A percentile compares a stretch with the other conserved stretches of the same genome.
Evolutionary conservation across 2,888 invertebrate species (phyloP).

Genomic region (Drosophila diplacantha): DNA sequence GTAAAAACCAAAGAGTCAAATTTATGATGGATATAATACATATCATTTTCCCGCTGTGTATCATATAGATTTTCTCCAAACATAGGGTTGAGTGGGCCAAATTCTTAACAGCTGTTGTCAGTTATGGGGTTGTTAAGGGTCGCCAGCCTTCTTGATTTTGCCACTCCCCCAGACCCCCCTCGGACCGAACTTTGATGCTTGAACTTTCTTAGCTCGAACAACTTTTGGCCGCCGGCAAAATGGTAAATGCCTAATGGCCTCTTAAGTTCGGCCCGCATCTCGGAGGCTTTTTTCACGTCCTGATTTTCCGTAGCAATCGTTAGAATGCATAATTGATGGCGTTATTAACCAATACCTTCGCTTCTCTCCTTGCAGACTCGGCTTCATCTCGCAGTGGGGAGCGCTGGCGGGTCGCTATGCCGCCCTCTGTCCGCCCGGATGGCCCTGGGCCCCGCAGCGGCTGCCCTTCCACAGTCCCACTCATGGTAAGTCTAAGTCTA

Average conservation of each 20-base stretch:
- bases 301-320: conserved; percentile 41
- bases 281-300: conserved; percentile 20
- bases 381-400: conserved; percentile 89
- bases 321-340: conserved; percentile 48
- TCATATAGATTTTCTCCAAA: background rate
- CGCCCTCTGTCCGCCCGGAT: conserved; percentile 82
- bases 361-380: conserved; percentile 82
- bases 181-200: conserved; percentile 34
- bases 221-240: conserved; percentile 54
- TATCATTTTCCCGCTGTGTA: background rate
- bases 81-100: conserved; percentile 39
- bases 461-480: conserved; percentile 81
- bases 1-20: too few species aligned
- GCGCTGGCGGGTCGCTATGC: conserved; percentile 87
- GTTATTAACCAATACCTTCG: conserved; percentile 39
- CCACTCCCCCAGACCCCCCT: conserved; percentile 11
- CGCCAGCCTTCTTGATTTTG: conserved; percentile 40
- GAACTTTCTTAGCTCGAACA: conserved; percentile 32
- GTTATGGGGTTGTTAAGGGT: conserved; percentile 65
- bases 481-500: conserved; percentile 82
- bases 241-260: conserved; percentile 43
- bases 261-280: conserved; percentile 27
- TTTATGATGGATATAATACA: too few species aligned
- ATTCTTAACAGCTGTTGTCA: conserved; percentile 69
- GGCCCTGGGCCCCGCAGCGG: conserved; percentile 82